phyloP scores from a whole-genome alignment of 2,113 vertebrate species.

The Python bivittatus region DNA sequence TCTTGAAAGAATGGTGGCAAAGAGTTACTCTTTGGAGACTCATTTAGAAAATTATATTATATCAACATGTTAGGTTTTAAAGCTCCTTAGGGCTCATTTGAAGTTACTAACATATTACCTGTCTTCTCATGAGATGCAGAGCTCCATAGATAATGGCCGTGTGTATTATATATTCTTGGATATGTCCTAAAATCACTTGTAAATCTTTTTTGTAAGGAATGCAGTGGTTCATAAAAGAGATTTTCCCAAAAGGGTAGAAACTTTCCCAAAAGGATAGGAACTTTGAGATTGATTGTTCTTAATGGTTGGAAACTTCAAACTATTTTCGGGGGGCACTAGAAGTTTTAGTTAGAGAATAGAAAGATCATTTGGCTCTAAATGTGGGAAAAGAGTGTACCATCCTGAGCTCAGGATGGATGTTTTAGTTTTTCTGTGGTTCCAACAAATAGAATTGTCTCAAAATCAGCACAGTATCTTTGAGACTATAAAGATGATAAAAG shows the following conservation, averaged over 20 bases:
- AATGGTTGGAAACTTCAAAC: background rate
- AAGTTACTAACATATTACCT: background rate
- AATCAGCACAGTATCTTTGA: background rate
- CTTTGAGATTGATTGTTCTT: background rate
- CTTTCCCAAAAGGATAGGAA: background rate
- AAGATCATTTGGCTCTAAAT: background rate
- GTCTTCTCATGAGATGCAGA: background rate
- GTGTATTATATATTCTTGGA: background rate
- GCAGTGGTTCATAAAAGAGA: background rate
- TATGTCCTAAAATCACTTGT: background rate
- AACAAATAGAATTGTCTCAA: background rate
- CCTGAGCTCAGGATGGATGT: background rate
- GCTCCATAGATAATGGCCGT: background rate
- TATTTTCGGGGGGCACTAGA: background rate
- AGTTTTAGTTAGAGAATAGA: background rate
- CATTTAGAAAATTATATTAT: background rate
- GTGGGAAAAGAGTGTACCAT: background rate
- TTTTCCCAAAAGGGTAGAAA: too few relatives aligned
- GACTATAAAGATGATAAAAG: background rate
- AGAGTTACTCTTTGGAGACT: background rate
- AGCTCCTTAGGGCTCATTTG: background rate
- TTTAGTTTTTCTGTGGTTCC: background rate
- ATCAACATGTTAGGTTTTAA: background rate
- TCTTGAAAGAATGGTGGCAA: background rate
- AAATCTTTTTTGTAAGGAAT: background rate